These are phyloP conservation scores for Metopolophium dirhodum DNA, from an alignment of 1,140 invertebrate species.

Conservation along the genomic window DNA sequence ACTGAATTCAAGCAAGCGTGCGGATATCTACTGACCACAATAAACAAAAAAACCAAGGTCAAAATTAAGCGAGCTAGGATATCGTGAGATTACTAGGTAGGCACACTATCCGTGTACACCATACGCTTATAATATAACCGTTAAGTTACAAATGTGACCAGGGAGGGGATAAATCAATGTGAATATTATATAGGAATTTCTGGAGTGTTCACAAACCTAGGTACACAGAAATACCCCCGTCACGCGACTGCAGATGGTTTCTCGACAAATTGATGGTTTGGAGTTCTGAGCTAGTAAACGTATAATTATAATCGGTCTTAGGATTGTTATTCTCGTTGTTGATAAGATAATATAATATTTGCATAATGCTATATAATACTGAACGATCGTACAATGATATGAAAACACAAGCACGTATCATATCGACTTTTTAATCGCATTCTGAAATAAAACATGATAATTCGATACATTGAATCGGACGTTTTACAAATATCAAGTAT, in stretches of 20 bases:
- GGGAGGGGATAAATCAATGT: background rate
- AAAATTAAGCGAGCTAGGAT: background rate
- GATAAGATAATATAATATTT: constrained; percentile 20
- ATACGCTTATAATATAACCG: background rate
- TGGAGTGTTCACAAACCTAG: background rate
- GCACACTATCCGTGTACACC: background rate
- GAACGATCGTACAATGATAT: background rate
- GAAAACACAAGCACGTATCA: constrained; percentile 23
- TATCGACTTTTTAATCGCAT: constrained; percentile 6
- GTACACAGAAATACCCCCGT: background rate
- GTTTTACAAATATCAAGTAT: background rate
- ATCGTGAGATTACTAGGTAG: background rate
- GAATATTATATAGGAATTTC: background rate
- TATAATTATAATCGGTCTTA: constrained; percentile 24
- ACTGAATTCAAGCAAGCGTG: background rate
- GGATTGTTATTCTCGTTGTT: constrained; percentile 16
- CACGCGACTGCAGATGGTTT: background rate
- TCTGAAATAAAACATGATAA: background rate
- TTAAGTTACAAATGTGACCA: background rate
- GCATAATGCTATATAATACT: background rate
- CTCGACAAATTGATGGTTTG: constrained; percentile 33
- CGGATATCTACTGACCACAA: background rate
- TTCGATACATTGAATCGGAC: background rate
- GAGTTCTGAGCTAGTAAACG: background rate
- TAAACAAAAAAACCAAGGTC: constrained; percentile 17